Conservation (phyloP, 2,113 vertebrate species). For the Chloebia gouldiae region DNA sequence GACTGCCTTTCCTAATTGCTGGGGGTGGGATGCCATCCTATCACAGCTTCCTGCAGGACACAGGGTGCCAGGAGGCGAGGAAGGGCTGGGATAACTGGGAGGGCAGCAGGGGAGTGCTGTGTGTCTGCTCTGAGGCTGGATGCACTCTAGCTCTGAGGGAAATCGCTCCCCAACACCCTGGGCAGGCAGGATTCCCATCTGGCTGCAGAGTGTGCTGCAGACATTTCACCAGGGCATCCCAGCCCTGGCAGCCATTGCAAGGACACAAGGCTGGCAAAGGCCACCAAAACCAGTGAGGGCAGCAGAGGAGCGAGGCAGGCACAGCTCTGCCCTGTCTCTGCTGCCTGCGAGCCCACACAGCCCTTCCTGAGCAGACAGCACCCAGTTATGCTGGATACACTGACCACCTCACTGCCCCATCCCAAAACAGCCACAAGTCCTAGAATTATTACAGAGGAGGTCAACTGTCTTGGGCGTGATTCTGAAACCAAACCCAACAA, state of each 20-base stretch:
- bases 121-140: background rate
- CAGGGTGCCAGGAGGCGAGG: background rate
- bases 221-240: background rate
- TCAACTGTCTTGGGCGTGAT: background rate
- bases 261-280: background rate
- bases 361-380: background rate
- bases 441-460: background rate
- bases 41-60: background rate
- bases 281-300: background rate
- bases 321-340: background rate
- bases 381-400: background rate
- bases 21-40: background rate
- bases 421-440: background rate
- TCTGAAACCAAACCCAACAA: background rate
- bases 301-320: background rate
- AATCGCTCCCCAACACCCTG: background rate
- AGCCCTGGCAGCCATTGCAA: background rate
- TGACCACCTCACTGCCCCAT: background rate
- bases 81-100: background rate
- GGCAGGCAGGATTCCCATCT: background rate
- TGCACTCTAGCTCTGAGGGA: background rate
- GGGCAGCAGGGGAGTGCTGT: background rate
- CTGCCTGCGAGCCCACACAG: background rate
- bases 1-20: fast-evolving
- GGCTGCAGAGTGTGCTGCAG: background rate